Conservation (phyloP, 1,140 invertebrate genomes). For the Achroia grisella region DNA sequence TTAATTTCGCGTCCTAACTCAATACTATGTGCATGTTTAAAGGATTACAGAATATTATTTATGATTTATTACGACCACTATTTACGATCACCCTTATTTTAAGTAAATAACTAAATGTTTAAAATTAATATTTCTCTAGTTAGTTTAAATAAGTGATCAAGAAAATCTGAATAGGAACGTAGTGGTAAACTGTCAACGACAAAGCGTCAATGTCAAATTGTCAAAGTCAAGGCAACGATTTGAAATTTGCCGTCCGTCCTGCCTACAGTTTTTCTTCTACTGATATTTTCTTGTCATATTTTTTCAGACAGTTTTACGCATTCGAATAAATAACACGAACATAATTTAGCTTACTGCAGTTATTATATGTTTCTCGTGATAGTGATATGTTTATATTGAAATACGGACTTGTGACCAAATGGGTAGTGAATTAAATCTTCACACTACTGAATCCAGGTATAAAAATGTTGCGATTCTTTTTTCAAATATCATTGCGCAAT, state of each 20-base stretch:
- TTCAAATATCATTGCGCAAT: conserved; percentile 25
- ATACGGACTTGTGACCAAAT: conserved; percentile 32
- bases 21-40: no score
- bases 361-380: background rate
- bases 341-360: no score
- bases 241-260: no score
- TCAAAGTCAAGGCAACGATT: background rate
- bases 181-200: background rate
- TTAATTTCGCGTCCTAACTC: no score
- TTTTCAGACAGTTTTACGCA: conserved; percentile 4
- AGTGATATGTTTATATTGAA: conserved; percentile 26
- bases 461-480: conserved; percentile 7
- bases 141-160: no score
- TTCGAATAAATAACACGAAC: background rate
- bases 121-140: no score
- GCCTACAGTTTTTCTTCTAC: no score
- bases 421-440: conserved; percentile 55
- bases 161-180: no score
- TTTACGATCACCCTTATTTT: no score
- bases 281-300: background rate
- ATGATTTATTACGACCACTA: no score
- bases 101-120: no score
- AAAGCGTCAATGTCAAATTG: background rate
- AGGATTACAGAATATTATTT: no score
- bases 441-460: conserved; percentile 50